Conservation (phyloP, 2,888 invertebrate genomes). For the Euclidia mi region DNA sequence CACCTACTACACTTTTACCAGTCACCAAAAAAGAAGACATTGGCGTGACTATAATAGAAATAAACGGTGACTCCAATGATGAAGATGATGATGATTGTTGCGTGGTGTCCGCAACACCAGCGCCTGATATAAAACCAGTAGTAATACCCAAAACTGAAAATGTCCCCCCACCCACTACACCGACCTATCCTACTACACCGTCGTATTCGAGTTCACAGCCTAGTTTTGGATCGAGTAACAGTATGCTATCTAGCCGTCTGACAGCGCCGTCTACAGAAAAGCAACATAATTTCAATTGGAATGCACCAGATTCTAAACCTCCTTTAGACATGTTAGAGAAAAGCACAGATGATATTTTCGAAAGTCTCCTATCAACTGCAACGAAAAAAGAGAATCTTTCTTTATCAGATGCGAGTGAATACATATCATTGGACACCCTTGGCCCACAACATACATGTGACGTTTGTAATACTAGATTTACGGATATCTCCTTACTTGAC, state of each 20-base stretch:
- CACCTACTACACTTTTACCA: constrained; percentile 61
- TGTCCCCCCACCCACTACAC: constrained; percentile 61
- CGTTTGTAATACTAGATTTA: constrained; percentile 91
- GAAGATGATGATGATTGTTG: constrained; percentile 87
- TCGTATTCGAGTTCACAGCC: constrained; percentile 53
- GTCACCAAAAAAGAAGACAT: constrained; percentile 79
- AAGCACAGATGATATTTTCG: constrained; percentile 86
- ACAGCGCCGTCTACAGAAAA: constrained; percentile 76
- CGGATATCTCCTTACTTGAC: constrained; percentile 87
- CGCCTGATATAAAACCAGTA: constrained; percentile 80
- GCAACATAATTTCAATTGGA: constrained; percentile 87
- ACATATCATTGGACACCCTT: constrained; percentile 91
- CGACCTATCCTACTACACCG: constrained; percentile 56
- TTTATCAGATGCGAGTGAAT: constrained; percentile 88
- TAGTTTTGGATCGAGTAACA: constrained; percentile 61
- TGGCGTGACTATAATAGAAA: constrained; percentile 80
- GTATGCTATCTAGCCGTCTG: constrained; percentile 59
- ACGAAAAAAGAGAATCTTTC: constrained; percentile 79
- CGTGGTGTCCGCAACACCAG: constrained; percentile 84
- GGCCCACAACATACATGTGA: constrained; percentile 91
- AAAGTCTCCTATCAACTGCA: constrained; percentile 79
- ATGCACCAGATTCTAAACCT: constrained; percentile 84
- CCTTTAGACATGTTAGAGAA: constrained; percentile 81
- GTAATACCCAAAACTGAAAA: constrained; percentile 80
- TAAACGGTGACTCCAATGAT: constrained; percentile 85